Percentiles rank a stretch among this genome's conserved stretches.
Conservation (phyloP, 2,888 invertebrate genomes). For the Metopia argyrocephala region DNA sequence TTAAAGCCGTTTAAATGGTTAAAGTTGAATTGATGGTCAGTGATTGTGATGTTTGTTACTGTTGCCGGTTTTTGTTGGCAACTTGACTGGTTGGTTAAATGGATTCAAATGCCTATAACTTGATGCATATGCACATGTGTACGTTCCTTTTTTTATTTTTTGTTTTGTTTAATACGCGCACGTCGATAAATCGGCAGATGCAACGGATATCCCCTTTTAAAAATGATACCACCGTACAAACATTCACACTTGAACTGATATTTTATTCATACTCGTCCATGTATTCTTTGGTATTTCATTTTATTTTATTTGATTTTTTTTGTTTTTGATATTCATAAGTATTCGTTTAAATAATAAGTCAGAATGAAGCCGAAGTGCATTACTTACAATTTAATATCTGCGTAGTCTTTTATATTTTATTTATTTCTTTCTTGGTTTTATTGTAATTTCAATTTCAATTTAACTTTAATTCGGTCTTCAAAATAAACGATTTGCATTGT, state of each 20-base stretch:
- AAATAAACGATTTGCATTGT: slow-evolving; percentile 43
- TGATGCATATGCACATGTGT: slow-evolving; percentile 41
- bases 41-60: slow-evolving; percentile 58
- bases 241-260: background rate
- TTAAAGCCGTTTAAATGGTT: slow-evolving; percentile 53
- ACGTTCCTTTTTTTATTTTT: background rate
- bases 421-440: background rate
- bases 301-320: no score
- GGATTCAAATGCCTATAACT: slow-evolving; percentile 19
- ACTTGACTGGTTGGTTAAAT: slow-evolving; percentile 28
- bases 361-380: no score
- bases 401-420: background rate
- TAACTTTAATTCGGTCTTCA: slow-evolving; percentile 38
- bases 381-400: no score
- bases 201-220: slow-evolving; percentile 38
- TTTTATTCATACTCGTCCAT: no score
- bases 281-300: no score
- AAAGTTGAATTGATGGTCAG: slow-evolving; percentile 62
- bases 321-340: no score
- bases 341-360: no score
- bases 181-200: slow-evolving; percentile 66
- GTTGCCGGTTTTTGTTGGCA: slow-evolving; percentile 48
- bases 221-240: no score
- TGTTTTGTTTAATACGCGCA: slow-evolving; percentile 39
- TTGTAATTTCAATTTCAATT: slow-evolving; percentile 6